phyloP scores from a whole-genome alignment of 2,888 invertebrate genomes.

The Dolichopus griseipennis region DNA sequence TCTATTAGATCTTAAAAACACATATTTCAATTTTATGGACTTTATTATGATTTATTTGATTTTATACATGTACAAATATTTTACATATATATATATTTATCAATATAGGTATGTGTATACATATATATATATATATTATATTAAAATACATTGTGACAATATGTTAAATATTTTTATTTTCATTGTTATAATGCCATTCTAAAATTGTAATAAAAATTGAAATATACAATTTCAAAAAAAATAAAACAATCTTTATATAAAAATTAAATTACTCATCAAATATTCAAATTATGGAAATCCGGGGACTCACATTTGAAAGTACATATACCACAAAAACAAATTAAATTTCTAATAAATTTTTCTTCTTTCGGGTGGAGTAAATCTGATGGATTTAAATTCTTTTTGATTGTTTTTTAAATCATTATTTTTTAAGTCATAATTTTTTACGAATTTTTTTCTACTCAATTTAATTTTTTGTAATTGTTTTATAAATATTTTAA shows the following conservation, averaged over 20 bases:
- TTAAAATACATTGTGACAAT: background rate
- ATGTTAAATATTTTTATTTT: background rate
- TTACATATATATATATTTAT: too few relatives aligned
- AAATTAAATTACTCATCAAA: too few relatives aligned
- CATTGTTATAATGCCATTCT: background rate
- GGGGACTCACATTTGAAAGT: too few relatives aligned
- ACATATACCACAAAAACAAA: too few relatives aligned
- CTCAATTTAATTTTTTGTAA: conserved; percentile 15
- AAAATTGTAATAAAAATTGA: background rate
- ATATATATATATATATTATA: background rate
- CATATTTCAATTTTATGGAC: background rate
- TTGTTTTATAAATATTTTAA: conserved; percentile 17
- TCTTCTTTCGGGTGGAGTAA: conserved; percentile 37
- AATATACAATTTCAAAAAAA: too few relatives aligned
- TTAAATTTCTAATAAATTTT: conserved; percentile 22
- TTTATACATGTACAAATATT: background rate
- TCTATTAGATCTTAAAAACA: too few relatives aligned
- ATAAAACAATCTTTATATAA: too few relatives aligned
- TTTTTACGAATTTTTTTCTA: background rate
- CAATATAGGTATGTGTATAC: too few relatives aligned
- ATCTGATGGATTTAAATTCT: conserved; percentile 30
- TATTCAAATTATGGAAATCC: too few relatives aligned
- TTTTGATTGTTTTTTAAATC: background rate
- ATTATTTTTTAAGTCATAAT: background rate
- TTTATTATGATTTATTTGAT: background rate